Evolutionary conservation across 1,140 invertebrate species (phyloP), one percentile per base, ranked within the genome.

Genomic region (Calliphora vicina): DNA sequence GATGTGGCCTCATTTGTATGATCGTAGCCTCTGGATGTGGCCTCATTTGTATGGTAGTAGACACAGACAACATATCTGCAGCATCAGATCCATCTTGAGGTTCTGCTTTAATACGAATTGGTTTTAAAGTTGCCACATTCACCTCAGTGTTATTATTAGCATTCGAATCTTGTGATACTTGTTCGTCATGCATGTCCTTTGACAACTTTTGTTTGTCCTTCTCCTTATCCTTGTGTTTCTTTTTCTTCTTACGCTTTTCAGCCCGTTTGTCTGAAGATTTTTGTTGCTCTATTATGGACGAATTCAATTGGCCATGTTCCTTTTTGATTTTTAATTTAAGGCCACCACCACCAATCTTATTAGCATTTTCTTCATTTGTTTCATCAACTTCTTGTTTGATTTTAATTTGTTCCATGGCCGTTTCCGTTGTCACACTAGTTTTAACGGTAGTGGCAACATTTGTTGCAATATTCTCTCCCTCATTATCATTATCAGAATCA

Each of bases 281-380:
- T 82, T 87, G 82, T 25, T 87, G 78, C 17, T 87, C 89, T 76
- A 90, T 84, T 6, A 90, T 81, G 3, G 89, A 89, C 2, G 89
- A 90, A 82, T 90, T 90, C 0, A 90, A 84, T 81, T 87, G 88
- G 0, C 89, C 89, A 82, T 90, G 88, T 29, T 90, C 88, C 17
- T 90, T 90, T 23, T 86, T 89, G 15, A 90, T 90, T 83, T 90
- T 90, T 0, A 90, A 82, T 42, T 90, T 90, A 0, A 90, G 85
- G 35, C 87, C 88, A 45, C 26, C 26, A 12, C 74, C 74, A 74
- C 26, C 27, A 74, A 83, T 80, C n/a, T 80, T 76, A 23, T 74
- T 83, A 25, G n/a, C 26, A 29, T 73, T 76, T 4, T 82, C 82
- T 42, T 76, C 78, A 15, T 57, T 26, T 10, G 45, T 35, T 29